Base-by-base conservation (phyloP, 1,140 invertebrate species). In the Zaprionus vittiger region DNA sequence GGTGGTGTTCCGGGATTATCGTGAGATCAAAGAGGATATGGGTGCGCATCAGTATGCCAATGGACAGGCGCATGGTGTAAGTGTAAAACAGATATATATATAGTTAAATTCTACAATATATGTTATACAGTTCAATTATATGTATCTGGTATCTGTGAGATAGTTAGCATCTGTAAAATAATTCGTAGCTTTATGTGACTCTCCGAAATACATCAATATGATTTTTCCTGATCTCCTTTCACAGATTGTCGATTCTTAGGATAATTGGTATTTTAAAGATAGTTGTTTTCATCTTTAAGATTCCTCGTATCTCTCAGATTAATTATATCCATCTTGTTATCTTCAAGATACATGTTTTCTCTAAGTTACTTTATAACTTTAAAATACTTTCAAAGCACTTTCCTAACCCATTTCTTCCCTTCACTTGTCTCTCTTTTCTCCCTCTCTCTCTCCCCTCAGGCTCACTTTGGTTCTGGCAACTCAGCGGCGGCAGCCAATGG, bases 1-100 rank as follows among this genome's bases (percentile, higher is more conserved):
- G 24, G 97, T 98, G 38, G 97, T 98, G 24, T 98, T 98, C 94
- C 94, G 97, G 79, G 97, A 98, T 86, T 95, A 95, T 47, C 94
- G 95, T 75, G 95, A 96, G 77, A 95, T 96, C 79, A 96, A 96
- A 92, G 96, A 96, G 82, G 96, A 96, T 5, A 77, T 91, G 31
- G 61, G 80, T 80, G 70, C 81, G 5, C 94, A 95, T 68, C 94
- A 95, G 56, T 95, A 95, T 84, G 86, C 94, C 34, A 89, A 92
- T 57, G 93, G 87, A 81, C 84, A 91, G 74, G 73, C 77, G 28
- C 90, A 92, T 84, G 72, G 63, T 63, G 91, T 91, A 91, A 79
- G 91, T 92, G 61, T 34, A 44, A 15, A 0, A 3, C 1, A 24
- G 1, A 15, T 6, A 2, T 5, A 34, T 20, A 20, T 22, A 20